Conservation (phyloP, 2,888 invertebrate species). For the Alitta virens region DNA sequence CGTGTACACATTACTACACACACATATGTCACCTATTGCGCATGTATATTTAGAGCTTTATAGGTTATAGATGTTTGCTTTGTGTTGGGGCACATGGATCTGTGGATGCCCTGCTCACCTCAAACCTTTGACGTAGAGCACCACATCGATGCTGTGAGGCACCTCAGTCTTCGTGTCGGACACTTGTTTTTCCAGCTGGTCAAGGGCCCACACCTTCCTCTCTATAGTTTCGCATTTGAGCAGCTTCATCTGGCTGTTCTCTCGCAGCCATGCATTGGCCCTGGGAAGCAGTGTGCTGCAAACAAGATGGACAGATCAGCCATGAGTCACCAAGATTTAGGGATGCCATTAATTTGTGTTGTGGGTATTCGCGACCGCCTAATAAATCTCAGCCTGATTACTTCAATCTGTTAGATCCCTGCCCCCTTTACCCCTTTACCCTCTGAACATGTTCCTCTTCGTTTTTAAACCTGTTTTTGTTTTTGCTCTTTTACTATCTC, state of each 20-base stretch:
- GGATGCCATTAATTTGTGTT: not conserved
- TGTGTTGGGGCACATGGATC: no score
- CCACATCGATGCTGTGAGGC: conserved; percentile 1
- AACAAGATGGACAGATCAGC: not conserved
- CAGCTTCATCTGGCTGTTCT: conserved; percentile 10
- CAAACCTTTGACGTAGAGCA: conserved; percentile 24
- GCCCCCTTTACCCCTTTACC: no score
- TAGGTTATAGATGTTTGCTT: no score
- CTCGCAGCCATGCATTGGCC: conserved; percentile 23
- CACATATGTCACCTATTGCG: no score
- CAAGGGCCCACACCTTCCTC: conserved; percentile 16
- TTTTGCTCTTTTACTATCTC: no score
- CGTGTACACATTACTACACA: no score
- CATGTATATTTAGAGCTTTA: no score
- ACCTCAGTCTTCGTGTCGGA: conserved; percentile 10
- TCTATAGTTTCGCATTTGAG: conserved; percentile 24
- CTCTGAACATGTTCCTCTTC: no score
- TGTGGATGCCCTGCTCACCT: no score
- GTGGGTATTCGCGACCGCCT: not conserved
- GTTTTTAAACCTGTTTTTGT: no score
- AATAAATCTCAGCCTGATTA: not conserved
- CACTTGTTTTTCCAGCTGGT: conserved; percentile 9
- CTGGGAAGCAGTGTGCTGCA: conserved; percentile 22
- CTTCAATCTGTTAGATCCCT: no score
- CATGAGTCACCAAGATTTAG: not conserved